These are phyloP conservation scores for Hippocampus zosterae DNA, from an alignment of 2,113 vertebrate species.

Conservation along the genomic window DNA sequence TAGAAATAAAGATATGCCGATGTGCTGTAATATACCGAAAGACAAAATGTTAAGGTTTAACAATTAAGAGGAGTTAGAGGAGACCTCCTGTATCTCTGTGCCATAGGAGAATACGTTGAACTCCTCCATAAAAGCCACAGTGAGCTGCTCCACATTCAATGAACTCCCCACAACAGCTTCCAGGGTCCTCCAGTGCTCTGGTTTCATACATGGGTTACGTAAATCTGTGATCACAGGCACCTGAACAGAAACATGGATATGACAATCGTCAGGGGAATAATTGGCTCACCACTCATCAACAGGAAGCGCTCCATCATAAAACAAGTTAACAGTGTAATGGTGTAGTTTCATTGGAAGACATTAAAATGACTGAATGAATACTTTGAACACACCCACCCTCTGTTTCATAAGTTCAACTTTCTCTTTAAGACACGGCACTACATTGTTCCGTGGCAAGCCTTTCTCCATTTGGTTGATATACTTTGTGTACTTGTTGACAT, in stretches of 20 bases:
- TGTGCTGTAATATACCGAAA: background rate
- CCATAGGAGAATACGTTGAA: constrained; percentile 71
- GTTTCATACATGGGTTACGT: constrained; percentile 76
- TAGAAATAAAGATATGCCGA: background rate
- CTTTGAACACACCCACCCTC: constrained; percentile 67
- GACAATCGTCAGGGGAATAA: background rate
- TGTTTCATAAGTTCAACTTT: constrained; percentile 77
- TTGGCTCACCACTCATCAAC: background rate
- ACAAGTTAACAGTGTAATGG: background rate
- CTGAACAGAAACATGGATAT: constrained; percentile 39
- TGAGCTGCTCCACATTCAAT: constrained; percentile 61
- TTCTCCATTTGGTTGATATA: constrained; percentile 78
- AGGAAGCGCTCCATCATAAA: background rate
- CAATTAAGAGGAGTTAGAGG: background rate
- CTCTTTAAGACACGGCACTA: constrained; percentile 71
- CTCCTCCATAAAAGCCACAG: constrained; percentile 66
- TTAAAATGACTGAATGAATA: background rate
- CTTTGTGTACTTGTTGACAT: constrained; percentile 77
- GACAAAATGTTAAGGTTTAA: background rate
- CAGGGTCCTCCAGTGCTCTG: constrained; percentile 73
- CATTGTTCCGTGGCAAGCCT: constrained; percentile 76
- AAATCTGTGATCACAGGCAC: constrained; percentile 78
- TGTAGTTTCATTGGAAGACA: background rate
- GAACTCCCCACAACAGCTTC: constrained; percentile 64
- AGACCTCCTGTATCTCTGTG: constrained; percentile 75